Evolutionary conservation across 2,113 vertebrate genomes (phyloP), one percentile per base, ranked within the genome.

Genomic region (Percina caprodes): DNA sequence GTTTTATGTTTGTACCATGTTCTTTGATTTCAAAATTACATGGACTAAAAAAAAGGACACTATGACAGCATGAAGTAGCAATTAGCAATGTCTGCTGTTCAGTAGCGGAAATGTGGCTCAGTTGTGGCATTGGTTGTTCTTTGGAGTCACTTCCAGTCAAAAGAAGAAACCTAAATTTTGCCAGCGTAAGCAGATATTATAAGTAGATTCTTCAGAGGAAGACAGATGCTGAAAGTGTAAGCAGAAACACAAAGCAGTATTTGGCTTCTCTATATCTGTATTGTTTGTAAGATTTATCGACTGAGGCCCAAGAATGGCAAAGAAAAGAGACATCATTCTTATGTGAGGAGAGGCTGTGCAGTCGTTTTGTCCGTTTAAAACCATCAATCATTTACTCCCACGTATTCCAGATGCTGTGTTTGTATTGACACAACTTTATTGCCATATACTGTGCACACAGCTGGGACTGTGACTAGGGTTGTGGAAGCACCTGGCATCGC

Each of bases 301-400:
- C 18, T 35, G 21, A 9, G 14, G 12, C 33, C 35, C 30, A 51
- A 51, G 16, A 70, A 39, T 49, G 58, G 42, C 63, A 24, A 33
- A 59, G 39, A 58, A 59, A 42, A 67, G 52, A 58, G 3, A 54
- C 52, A 42, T 68, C 21, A 23, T 24, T 65, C 13, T 63, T 30
- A 1, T 21, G 30, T 7, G 3, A 71, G 24, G 58, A 75, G 71
- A 76, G 59, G 52, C 69, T 80, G 76, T 77, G 52, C 59, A 55
- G 62, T 84, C 65, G n/a, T 65, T 87, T 80, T 83, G 58, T 83
- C 78, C 73, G 77, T 69, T 65, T 82, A 77, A 80, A 80, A 85
- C 80, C 79, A 76, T 76, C 81, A 67, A 19, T 77, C 74, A 67
- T 78, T 75, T 69, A 76, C 79, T 74, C 82, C 82, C 85, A 87